A percentile compares a stretch with the other conserved stretches of the same genome.
Conservation (phyloP, 1,140 invertebrate genomes). For the Aphis craccivora region DNA sequence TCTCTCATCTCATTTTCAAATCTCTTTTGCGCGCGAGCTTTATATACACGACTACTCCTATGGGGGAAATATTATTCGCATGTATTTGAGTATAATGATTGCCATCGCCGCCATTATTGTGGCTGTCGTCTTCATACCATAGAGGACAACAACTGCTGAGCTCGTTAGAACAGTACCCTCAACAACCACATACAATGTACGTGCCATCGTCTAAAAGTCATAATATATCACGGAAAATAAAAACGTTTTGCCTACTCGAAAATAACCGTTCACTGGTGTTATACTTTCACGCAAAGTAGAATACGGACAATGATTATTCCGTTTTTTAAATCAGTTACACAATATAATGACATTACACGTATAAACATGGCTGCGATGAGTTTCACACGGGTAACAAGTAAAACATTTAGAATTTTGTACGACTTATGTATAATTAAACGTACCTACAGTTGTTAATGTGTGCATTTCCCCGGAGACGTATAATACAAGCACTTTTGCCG, state of each 20-base stretch:
- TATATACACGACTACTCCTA: not conserved
- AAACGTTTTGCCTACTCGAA: not conserved
- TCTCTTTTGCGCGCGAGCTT: not conserved
- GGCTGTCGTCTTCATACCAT: not conserved
- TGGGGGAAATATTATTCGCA: not conserved
- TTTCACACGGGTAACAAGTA: not conserved
- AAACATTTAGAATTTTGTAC: constrained; percentile 20
- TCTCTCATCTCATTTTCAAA: not conserved
- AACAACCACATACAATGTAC: not conserved
- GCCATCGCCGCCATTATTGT: not conserved
- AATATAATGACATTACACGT: not conserved
- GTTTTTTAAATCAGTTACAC: not conserved
- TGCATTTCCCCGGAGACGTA: constrained; percentile 23
- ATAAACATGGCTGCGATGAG: not conserved
- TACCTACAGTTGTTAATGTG: not conserved
- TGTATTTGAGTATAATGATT: not conserved
- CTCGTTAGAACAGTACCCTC: not conserved
- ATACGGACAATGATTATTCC: not conserved
- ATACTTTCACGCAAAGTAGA: not conserved
- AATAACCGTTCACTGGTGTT: not conserved
- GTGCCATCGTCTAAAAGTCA: not conserved
- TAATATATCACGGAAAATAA: not conserved
- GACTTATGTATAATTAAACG: not conserved
- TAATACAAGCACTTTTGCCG: constrained; percentile 33
- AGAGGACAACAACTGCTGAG: not conserved